These are phyloP conservation scores for Bimastos eiseni DNA, from an alignment of 2,888 invertebrate genomes.

Conservation along the genomic window DNA sequence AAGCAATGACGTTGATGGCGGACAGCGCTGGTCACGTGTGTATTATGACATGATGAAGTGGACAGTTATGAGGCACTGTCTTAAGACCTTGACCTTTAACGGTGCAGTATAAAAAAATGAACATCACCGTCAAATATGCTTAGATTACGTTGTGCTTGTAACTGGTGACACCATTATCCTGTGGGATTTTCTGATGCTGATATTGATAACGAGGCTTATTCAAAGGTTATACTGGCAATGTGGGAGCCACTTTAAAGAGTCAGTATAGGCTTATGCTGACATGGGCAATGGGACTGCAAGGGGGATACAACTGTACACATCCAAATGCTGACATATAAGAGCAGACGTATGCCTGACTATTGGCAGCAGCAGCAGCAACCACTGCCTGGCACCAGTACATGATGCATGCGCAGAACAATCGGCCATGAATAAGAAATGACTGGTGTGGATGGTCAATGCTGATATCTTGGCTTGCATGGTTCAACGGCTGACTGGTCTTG, in stretches of 20 bases:
- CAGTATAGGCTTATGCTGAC: background rate
- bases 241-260: background rate
- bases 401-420: background rate
- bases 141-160: background rate
- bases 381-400: background rate
- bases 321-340: background rate
- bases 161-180: background rate
- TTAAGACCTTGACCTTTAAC: background rate
- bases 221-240: background rate
- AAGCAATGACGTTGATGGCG: background rate
- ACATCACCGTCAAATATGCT: background rate
- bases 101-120: background rate
- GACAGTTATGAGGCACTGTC: background rate
- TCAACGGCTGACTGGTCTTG: background rate
- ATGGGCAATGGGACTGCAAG: background rate
- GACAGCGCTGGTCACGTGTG: background rate
- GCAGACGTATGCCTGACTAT: background rate
- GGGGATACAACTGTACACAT: background rate
- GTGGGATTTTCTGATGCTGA: background rate
- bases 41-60: background rate
- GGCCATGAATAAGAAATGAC: constrained; percentile 13
- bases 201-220: background rate
- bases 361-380: background rate
- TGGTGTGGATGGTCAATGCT: background rate
- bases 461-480: background rate